These are phyloP conservation scores for Larimichthys crocea DNA, from an alignment of 2,113 vertebrate genomes.

Conservation along the genomic window DNA sequence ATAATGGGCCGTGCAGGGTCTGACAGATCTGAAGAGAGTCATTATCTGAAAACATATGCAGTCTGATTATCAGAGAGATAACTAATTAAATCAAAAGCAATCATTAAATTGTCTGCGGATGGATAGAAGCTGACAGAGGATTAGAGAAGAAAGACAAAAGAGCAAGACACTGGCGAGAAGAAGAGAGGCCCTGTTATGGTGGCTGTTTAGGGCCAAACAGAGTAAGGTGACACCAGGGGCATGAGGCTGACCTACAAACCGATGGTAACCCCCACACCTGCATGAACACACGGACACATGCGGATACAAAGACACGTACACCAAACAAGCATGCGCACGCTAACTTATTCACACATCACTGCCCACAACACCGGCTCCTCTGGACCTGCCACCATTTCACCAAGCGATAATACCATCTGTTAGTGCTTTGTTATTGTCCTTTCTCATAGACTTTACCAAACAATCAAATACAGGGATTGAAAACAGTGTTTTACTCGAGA, in stretches of 20 bases:
- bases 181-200: conserved; percentile 38
- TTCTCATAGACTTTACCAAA: conserved; percentile 73
- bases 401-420: conserved; percentile 58
- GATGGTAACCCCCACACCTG: conserved; percentile 77
- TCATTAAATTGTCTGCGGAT: neutral
- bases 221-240: conserved; percentile 64
- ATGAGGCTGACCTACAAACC: conserved; percentile 72
- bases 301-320: conserved; percentile 45
- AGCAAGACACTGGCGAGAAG: neutral
- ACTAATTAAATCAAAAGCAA: conserved; percentile 8
- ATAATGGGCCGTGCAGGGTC: neutral
- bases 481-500: conserved; percentile 31
- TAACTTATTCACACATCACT: conserved; percentile 52
- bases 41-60: conserved; percentile 16
- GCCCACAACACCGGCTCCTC: conserved; percentile 46
- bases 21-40: neutral
- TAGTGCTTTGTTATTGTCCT: conserved; percentile 64
- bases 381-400: conserved; percentile 59
- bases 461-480: conserved; percentile 44
- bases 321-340: conserved; percentile 38
- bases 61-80: conserved; percentile 10
- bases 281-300: conserved; percentile 60
- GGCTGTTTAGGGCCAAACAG: conserved; percentile 75
- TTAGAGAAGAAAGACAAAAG: neutral
- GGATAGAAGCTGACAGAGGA: neutral